Base-by-base conservation (phyloP, 2,888 invertebrate genomes). In the Scaptomyza cyrtandrae region DNA sequence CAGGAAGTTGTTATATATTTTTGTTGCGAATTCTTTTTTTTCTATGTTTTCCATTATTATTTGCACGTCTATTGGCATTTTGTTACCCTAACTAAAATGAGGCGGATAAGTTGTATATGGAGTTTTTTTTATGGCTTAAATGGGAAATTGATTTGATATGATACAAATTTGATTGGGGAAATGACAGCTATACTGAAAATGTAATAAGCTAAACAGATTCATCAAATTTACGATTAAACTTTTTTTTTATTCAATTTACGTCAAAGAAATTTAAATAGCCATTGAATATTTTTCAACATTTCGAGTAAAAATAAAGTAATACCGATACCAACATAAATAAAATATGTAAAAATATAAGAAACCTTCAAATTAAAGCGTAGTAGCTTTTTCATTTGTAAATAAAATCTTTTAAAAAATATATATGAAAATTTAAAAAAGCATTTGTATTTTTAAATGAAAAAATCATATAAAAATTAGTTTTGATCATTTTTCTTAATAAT, bases 1-100 rank as follows among this genome's bases (percentile, higher is more conserved):
- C 82, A 83, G 82, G 82, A 83, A 83, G 78, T 82, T 86, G 72
- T 78, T 83, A 69, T 68, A 49, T 37, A 14, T 39, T 39, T 39
- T 60, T 62, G 67, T 49, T 35, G 59, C 46, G 37, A 29, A 58
- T 68, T n/a, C n/a, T n/a, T 68, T 33, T 49, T 33, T 19, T 66
- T 68, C 19, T 33, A 33, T 13, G 14, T 66, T 46, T 75, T 16
- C 10, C 16, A 16, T 39, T 39, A 39, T 39, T 39, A 14, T 53
- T 71, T 80, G 64, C 63, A 60, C 71, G 63, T 71, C 60, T 58
- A 72, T 77, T 80, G 66, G 60, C 80, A 48, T 48, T 61, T 60
- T 6, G 31, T 60, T 64, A 64, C 57, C n/a, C 54, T 50, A 13
- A 31, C 29, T 3, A 16, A 52, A 49, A 19, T 11, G 0, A 6